Base-by-base conservation (phyloP, 2,888 invertebrate genomes). In the Mechanitis mazaeus region DNA sequence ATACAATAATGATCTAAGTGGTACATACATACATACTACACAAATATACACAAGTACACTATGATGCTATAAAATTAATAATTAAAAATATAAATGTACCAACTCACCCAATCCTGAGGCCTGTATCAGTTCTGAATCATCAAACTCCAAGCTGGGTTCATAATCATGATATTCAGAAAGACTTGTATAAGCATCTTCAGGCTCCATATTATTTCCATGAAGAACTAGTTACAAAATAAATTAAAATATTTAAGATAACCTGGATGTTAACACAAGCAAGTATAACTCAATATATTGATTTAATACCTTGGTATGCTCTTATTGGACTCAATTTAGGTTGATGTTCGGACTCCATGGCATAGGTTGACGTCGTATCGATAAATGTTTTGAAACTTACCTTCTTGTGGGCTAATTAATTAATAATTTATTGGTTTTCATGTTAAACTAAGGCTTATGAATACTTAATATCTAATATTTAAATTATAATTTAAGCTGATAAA, bases 81-180 rank as follows among this genome's bases (percentile, higher is more conserved):
- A 28, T 28, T 50, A 28, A 31, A 28, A 50, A 50, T 5, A 31
- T 31, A 28, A 50, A 28, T 2, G 7, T 50, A 3, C 42, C 31
- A 50, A 50, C 88, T 92, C 91, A 95, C 95, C 94, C 81, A 94
- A 91, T 71, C 93, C 92, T 61, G 93, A 91, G 57, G 93, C 91
- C 74, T 94, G 93, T 74, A 93, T 93, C 63, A 97, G 85, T 88
- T 98, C 98, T 12, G 97, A 95, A 84, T 98, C 98, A 90, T 98
- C 98, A 90, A 98, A 98, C 84, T 98, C 98, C 80, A 98, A 91
- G 86, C 97, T 96, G 12, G 98, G 98, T 83, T 98, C 98, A 82
- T 97, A 96, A 87, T 97, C 97, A 80, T 97, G 96, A 80, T 94
- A 94, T 85, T 97, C 97, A 45, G 97, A 97, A 64, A 97, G 91